These are phyloP conservation scores for Stictocephala bisonia DNA, from an alignment of 2,888 invertebrate genomes.

Conservation along the genomic window DNA sequence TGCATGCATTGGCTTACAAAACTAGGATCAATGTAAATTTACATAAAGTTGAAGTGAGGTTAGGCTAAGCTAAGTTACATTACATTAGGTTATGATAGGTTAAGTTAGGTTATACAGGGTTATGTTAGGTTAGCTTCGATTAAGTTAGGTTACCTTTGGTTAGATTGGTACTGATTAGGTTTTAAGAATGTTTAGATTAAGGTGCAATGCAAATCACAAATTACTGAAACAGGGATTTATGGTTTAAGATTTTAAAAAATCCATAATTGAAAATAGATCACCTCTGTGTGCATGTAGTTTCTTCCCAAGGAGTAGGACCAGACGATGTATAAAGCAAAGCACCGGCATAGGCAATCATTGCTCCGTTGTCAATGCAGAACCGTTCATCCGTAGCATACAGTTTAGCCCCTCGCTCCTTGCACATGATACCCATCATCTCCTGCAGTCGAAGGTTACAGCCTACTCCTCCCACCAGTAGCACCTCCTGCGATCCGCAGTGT, in stretches of 20 bases:
- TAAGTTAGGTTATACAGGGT: too few species aligned
- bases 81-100: too few species aligned
- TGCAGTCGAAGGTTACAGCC: slow-evolving; percentile 96
- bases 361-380: slow-evolving; percentile 99
- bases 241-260: slow-evolving; percentile 11
- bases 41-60: too few species aligned
- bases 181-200: too few species aligned
- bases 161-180: too few species aligned
- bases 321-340: slow-evolving; percentile 85
- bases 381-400: slow-evolving; percentile 97
- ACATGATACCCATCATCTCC: slow-evolving; percentile 97
- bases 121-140: too few species aligned
- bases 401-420: slow-evolving; percentile 86
- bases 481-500: slow-evolving; percentile 93
- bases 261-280: slow-evolving; percentile 63
- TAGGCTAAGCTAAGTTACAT: too few species aligned
- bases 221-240: too few species aligned
- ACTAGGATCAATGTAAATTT: too few species aligned
- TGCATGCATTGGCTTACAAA: too few species aligned
- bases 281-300: slow-evolving; percentile 92
- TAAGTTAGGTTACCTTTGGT: too few species aligned
- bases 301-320: slow-evolving; percentile 78
- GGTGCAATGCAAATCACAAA: too few species aligned
- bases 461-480: slow-evolving; percentile 97
- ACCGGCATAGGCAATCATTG: slow-evolving; percentile 99